These are phyloP conservation scores for Pherbina coryleti DNA, from an alignment of 2,888 invertebrate species.

Conservation along the genomic window DNA sequence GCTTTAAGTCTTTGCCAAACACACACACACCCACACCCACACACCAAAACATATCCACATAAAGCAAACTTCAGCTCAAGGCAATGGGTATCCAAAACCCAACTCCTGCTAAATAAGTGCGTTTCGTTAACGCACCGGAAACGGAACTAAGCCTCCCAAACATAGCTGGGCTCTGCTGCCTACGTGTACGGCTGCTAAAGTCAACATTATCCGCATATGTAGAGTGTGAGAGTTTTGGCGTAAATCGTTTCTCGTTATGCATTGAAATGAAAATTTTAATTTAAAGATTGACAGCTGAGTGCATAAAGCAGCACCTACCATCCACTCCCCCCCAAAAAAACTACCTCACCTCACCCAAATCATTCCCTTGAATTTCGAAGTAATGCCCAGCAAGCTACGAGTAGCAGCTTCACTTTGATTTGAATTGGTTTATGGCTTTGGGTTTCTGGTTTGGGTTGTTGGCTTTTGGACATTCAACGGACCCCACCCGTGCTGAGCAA, in stretches of 20 bases:
- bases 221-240: background rate
- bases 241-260: conserved; percentile 35
- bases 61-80: background rate
- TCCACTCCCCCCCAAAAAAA: background rate
- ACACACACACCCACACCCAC: background rate
- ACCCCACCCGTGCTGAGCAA: background rate
- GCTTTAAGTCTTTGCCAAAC: conserved; percentile 10
- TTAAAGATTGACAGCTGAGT: conserved; percentile 34
- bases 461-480: no score
- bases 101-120: background rate
- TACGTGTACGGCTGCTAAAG: background rate
- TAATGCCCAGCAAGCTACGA: no score
- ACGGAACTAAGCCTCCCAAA: conserved; percentile 2
- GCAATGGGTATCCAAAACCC: background rate
- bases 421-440: no score
- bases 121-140: conserved; percentile 4
- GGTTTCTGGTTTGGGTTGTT: no score
- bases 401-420: no score
- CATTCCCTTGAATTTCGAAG: background rate
- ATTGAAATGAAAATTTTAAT: conserved; percentile 37
- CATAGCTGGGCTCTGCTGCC: conserved; percentile 23
- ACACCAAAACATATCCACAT: background rate
- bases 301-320: background rate
- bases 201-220: conserved; percentile 32
- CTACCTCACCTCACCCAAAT: background rate